These are phyloP conservation scores for Cerceris ruficornis DNA, from an alignment of 2,888 invertebrate species.

Conservation along the genomic window DNA sequence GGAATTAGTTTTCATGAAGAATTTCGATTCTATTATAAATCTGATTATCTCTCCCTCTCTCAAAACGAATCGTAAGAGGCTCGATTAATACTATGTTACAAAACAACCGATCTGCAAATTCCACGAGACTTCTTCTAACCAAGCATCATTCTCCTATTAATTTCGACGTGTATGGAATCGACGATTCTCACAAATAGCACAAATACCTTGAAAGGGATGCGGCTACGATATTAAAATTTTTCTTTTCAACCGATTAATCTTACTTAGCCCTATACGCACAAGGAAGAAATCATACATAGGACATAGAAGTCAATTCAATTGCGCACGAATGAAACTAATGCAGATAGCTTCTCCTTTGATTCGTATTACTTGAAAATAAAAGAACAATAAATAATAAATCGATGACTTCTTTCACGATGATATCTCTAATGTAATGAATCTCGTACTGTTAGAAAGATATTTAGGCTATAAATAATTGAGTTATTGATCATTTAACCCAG, in stretches of 20 bases:
- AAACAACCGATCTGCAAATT: constrained; percentile 37
- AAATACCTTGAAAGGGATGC: constrained; percentile 26
- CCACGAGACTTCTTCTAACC: constrained; percentile 10
- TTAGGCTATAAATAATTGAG: constrained; percentile 58
- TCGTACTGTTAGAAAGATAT: constrained; percentile 55
- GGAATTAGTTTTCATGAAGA: constrained; percentile 31
- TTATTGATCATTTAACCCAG: constrained; percentile 86
- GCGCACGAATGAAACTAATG: constrained; percentile 13
- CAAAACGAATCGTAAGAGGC: constrained; percentile 31
- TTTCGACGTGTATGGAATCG: constrained; percentile 26
- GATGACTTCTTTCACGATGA: constrained; percentile 54
- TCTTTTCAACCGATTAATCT: constrained; percentile 38
- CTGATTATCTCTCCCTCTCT: constrained; percentile 1
- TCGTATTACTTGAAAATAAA: constrained; percentile 44
- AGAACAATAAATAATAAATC: constrained; percentile 64
- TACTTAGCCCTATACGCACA: constrained; percentile 24
- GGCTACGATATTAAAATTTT: constrained; percentile 16
- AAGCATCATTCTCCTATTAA: constrained; percentile 17
- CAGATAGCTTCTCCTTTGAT: neutral
- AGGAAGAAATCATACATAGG: constrained; percentile 18
- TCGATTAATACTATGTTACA: constrained; percentile 45
- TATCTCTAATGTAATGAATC: constrained; percentile 49
- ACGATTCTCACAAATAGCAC: constrained; percentile 31
- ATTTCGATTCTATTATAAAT: constrained; percentile 11
- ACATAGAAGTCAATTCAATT: constrained; percentile 9